These are phyloP conservation scores for Ceratina calcarata DNA, from an alignment of 1,140 invertebrate genomes.

Conservation along the genomic window DNA sequence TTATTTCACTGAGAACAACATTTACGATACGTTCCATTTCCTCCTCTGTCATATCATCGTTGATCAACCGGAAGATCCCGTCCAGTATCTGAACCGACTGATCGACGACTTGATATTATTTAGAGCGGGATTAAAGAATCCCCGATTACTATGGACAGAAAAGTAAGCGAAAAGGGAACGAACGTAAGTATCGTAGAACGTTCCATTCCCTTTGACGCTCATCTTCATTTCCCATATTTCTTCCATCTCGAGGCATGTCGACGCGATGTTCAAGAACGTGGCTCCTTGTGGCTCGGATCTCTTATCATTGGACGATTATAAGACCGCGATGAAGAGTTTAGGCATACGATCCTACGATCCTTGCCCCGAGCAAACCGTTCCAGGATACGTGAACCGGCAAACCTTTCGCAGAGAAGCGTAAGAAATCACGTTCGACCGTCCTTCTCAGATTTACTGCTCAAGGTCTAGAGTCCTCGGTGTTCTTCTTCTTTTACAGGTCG, in stretches of 20 bases:
- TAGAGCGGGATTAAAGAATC: conserved; percentile 74
- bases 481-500: conserved; percentile 1
- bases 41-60: conserved; percentile 77
- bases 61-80: conserved; percentile 76
- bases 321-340: conserved; percentile 69
- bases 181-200: background rate
- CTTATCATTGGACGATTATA: conserved; percentile 71
- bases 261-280: conserved; percentile 71
- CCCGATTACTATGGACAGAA: conserved; percentile 76
- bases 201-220: background rate
- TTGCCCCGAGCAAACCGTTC: conserved; percentile 58
- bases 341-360: conserved; percentile 64
- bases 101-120: conserved; percentile 80
- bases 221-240: conserved; percentile 17
- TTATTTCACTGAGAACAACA: conserved; percentile 51
- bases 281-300: conserved; percentile 62
- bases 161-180: conserved; percentile 53
- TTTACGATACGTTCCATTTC: conserved; percentile 79
- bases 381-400: conserved; percentile 61
- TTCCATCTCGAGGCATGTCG: conserved; percentile 68
- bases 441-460: background rate
- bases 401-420: conserved; percentile 69
- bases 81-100: conserved; percentile 77
- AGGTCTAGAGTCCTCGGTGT: background rate
- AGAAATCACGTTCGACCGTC: conserved; percentile 42